A percentile compares a stretch with the other conserved stretches of the same genome.
Conservation (phyloP, 1,140 invertebrate species). For the Leguminivora glycinivorella region DNA sequence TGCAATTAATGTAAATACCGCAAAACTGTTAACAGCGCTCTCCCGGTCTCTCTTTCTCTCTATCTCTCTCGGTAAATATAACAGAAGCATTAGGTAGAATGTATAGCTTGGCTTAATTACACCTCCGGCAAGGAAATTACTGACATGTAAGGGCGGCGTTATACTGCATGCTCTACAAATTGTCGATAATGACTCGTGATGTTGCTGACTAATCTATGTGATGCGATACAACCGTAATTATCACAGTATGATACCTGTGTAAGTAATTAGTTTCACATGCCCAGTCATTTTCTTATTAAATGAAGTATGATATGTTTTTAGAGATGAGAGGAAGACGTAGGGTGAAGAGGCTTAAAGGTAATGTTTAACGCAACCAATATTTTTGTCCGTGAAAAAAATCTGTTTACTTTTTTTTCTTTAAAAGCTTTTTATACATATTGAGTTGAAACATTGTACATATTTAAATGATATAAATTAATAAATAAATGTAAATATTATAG, state of each 20-base stretch:
- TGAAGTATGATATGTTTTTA: not conserved
- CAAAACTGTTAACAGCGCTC: constrained; percentile 11
- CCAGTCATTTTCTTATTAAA: not conserved
- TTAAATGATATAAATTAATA: no score
- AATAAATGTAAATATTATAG: no score
- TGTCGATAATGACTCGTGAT: constrained; percentile 32
- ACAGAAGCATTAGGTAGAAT: constrained; percentile 31
- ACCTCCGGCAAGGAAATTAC: constrained; percentile 52
- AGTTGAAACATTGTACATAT: no score
- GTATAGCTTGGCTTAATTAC: constrained; percentile 59
- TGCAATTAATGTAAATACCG: not conserved
- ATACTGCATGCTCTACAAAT: constrained; percentile 34
- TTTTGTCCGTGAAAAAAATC: not conserved
- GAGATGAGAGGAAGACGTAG: not conserved
- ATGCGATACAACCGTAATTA: not conserved
- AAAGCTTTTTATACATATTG: not conserved
- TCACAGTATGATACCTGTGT: not conserved
- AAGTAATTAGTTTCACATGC: not conserved
- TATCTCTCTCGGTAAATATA: constrained; percentile 26
- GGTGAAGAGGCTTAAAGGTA: not conserved
- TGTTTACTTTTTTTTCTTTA: not conserved
- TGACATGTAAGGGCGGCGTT: constrained; percentile 38
- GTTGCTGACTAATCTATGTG: not conserved
- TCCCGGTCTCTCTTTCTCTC: constrained; percentile 33
- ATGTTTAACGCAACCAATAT: not conserved